phyloP scores from a whole-genome alignment of 1,140 invertebrate genomes.

The Drosophila orosa region DNA sequence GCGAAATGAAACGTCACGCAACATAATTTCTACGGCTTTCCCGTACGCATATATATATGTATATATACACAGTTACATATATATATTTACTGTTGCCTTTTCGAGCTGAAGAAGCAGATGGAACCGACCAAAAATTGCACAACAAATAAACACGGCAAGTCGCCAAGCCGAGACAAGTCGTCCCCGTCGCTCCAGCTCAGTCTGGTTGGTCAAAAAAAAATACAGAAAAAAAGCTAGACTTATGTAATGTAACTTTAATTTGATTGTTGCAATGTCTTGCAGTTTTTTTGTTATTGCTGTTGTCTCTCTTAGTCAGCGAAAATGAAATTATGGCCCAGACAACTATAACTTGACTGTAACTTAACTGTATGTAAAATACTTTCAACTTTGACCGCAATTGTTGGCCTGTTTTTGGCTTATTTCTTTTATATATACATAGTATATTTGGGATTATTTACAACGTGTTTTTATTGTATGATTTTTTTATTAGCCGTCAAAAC shows the following conservation, averaged over 20 bases:
- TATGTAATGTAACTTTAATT: constrained; percentile 81
- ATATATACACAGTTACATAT: neutral
- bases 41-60: constrained; percentile 25
- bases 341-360: constrained; percentile 11
- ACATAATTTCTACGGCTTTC: constrained; percentile 81
- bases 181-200: neutral
- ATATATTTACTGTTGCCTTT: neutral
- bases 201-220: constrained; percentile 9
- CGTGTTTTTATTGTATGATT: neutral
- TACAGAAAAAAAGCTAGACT: constrained; percentile 24
- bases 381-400: constrained; percentile 74
- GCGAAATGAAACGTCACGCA: constrained; percentile 81
- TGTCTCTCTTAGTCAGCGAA: constrained; percentile 31
- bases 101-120: constrained; percentile 27
- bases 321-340: constrained; percentile 61
- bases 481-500: constrained; percentile 37
- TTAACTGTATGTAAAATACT: constrained; percentile 49
- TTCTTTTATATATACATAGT: neutral
- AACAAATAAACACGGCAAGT: constrained; percentile 70
- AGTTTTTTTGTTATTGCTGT: constrained; percentile 51
- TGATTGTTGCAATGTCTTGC: constrained; percentile 81
- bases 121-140: constrained; percentile 59
- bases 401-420: constrained; percentile 19
- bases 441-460: constrained; percentile 7
- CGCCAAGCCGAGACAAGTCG: constrained; percentile 31